phyloP scores from a whole-genome alignment of 1,140 invertebrate genomes.

The Drosophila ficusphila region DNA sequence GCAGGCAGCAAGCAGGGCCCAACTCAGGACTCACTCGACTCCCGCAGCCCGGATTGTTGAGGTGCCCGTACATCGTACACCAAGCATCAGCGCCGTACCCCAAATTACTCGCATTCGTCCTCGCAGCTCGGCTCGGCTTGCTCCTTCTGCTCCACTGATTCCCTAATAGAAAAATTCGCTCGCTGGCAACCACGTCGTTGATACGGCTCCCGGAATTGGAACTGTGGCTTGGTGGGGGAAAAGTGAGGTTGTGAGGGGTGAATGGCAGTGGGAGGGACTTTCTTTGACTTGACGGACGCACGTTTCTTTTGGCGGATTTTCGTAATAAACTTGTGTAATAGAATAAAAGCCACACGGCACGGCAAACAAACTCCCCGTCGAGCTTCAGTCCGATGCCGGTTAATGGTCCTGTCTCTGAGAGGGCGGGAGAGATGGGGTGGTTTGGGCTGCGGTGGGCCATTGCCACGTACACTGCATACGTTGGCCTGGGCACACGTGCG shows the following conservation, averaged over 20 bases:
- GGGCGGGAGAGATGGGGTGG: conserved; percentile 9
- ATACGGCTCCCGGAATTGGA: background rate
- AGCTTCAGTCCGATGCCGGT: conserved; percentile 31
- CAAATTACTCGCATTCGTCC: conserved; percentile 7
- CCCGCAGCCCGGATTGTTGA: conserved; percentile 31
- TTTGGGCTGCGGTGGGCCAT: conserved; percentile 18
- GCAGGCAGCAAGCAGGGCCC: conserved; percentile 11
- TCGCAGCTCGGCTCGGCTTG: conserved; percentile 11
- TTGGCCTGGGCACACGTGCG: conserved; percentile 55
- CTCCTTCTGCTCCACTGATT: conserved; percentile 75
- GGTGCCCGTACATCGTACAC: conserved; percentile 1
- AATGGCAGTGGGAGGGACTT: conserved; percentile 18
- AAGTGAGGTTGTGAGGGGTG: background rate
- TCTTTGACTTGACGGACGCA: conserved; percentile 71
- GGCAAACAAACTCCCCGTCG: conserved; percentile 63
- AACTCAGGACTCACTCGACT: conserved; percentile 26
- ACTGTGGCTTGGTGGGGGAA: background rate
- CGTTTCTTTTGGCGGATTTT: conserved; percentile 66
- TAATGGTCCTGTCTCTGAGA: conserved; percentile 27
- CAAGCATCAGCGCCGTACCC: background rate
- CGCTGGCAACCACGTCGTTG: conserved; percentile 12
- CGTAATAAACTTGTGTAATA: conserved; percentile 82
- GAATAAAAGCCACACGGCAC: conserved; percentile 75
- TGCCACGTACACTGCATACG: conserved; percentile 16
- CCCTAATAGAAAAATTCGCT: conserved; percentile 79